phyloP scores from a whole-genome alignment of 1,140 invertebrate genomes.

The Alviniconcha marisindica region DNA sequence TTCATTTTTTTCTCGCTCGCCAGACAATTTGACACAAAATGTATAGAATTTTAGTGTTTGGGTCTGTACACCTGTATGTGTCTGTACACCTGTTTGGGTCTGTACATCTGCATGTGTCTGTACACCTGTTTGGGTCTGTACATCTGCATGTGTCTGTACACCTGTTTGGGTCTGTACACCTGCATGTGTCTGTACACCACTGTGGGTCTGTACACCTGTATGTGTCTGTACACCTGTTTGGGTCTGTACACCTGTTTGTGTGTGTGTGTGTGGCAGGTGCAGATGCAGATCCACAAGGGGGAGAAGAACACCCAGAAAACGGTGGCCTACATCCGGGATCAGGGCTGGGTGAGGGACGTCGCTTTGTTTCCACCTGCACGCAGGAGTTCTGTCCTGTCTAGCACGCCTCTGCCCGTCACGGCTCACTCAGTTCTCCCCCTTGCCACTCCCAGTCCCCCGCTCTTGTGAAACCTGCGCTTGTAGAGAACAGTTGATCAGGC shows the following conservation, averaged over 20 bases:
- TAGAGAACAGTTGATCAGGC: background rate
- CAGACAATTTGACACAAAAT: too few relatives aligned
- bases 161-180: background rate
- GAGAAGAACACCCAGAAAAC: conserved; percentile 6
- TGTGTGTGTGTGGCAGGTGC: background rate
- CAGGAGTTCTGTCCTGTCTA: too few relatives aligned
- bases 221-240: background rate
- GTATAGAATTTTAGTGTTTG: too few relatives aligned
- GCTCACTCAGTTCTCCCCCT: too few relatives aligned
- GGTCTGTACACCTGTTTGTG: background rate
- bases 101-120: background rate
- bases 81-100: background rate
- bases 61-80: too few relatives aligned
- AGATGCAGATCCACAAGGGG: conserved; percentile 25
- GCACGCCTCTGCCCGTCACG: too few relatives aligned
- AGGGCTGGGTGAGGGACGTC: background rate
- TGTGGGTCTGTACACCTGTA: conserved; percentile 5
- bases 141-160: conserved; percentile 12
- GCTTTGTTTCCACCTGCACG: too few relatives aligned
- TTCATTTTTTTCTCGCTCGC: too few relatives aligned
- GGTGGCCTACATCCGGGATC: conserved; percentile 5
- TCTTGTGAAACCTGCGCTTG: background rate
- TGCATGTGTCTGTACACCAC: background rate
- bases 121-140: background rate
- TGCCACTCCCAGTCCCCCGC: too few relatives aligned